phyloP scores from a whole-genome alignment of 2,888 invertebrate genomes.

The Thyatira batis region DNA sequence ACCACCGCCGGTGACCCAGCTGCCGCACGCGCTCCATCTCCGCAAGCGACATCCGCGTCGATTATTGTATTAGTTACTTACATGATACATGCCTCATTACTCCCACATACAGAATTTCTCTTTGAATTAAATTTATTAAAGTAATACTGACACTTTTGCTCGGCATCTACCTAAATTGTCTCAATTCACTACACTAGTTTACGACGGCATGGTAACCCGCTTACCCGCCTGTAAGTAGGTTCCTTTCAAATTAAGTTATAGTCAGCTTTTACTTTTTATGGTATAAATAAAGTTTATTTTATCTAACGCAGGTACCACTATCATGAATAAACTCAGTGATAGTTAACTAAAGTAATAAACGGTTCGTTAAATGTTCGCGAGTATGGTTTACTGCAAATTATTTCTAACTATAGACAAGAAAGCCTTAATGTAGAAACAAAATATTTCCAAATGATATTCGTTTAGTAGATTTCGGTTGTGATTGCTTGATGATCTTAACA shows the following conservation, averaged over 20 bases:
- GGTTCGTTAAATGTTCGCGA: neutral
- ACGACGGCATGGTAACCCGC: constrained; percentile 2
- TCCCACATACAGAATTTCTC: neutral
- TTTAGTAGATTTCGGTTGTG: too few relatives aligned
- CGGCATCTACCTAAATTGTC: neutral
- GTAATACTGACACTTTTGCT: neutral
- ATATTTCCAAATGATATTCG: too few relatives aligned
- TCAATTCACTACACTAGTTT: neutral
- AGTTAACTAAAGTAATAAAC: neutral
- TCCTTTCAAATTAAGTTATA: constrained; percentile 3
- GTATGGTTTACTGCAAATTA: neutral
- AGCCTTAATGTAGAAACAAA: too few relatives aligned
- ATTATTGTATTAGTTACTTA: neutral
- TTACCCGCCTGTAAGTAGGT: constrained; percentile 1
- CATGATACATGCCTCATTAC: neutral
- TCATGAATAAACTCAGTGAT: neutral
- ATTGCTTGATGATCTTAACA: neutral
- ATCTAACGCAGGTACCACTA: neutral
- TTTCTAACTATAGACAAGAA: neutral
- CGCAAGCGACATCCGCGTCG: neutral
- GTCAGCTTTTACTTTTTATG: constrained; percentile 4
- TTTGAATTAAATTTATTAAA: neutral
- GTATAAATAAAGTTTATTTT: neutral
- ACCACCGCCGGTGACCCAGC: neutral
- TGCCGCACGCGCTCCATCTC: neutral